Percentiles rank a stretch among this genome's conserved stretches.
These are phyloP conservation scores for Cebidichthys violaceus DNA, from an alignment of 2,113 vertebrate genomes.

Conservation along the genomic window DNA sequence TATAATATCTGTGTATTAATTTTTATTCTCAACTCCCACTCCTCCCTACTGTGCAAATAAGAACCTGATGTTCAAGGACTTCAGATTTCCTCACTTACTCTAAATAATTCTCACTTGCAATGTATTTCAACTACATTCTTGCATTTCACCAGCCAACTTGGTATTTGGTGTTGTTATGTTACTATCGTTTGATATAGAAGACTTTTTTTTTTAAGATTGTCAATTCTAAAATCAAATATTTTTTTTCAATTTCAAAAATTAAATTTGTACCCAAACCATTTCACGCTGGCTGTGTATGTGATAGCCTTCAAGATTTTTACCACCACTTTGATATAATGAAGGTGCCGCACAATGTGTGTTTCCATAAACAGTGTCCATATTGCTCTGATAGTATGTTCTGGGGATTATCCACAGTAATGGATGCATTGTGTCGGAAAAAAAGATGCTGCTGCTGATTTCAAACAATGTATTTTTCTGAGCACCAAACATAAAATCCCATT, in stretches of 20 bases:
- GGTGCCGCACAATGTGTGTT: too few species aligned
- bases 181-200: background rate
- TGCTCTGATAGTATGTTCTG: background rate
- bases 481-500: background rate
- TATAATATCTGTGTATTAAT: background rate
- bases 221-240: too few species aligned
- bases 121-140: background rate
- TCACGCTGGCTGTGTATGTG: background rate
- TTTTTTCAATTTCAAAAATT: too few species aligned
- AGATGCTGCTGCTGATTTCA: background rate
- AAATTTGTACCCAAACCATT: background rate
- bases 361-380: background rate
- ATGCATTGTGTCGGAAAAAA: background rate
- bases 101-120: background rate
- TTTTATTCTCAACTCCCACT: background rate
- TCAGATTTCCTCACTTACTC: background rate
- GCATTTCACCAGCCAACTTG: background rate
- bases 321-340: background rate
- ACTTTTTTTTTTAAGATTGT: background rate
- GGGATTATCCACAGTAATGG: background rate
- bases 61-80: background rate
- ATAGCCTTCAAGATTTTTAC: background rate
- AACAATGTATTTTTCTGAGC: background rate
- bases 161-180: background rate
- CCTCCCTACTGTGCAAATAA: background rate